Conservation (phyloP, 1,140 invertebrate genomes). For the Daktulosphaira vitifoliae region DNA sequence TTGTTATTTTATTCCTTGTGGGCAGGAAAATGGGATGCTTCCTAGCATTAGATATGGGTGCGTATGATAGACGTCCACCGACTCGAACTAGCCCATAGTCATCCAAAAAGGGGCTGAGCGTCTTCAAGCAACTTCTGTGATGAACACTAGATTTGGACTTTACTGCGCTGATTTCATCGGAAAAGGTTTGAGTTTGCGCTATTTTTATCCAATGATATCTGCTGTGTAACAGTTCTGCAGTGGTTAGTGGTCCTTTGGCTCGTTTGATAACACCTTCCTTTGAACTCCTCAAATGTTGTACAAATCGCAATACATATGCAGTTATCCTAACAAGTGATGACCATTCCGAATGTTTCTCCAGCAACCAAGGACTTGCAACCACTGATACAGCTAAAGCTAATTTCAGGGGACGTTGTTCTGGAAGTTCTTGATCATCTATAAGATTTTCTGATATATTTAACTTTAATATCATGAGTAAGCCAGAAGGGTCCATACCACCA, state of each 20-base stretch:
- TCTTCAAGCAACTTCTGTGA: neutral
- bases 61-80: neutral
- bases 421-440: neutral
- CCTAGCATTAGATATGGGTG: neutral
- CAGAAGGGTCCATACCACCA: slow-evolving; percentile 43
- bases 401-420: neutral
- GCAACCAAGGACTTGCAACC: no score
- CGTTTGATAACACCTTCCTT: neutral
- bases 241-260: neutral
- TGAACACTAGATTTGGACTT: neutral
- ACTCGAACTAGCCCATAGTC: neutral
- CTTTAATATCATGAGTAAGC: neutral
- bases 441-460: neutral
- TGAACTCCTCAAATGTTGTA: neutral
- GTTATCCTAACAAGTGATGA: no score
- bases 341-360: no score
- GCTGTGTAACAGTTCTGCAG: neutral
- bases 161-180: neutral
- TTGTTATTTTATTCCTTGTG: neutral
- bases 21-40: neutral
- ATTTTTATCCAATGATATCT: neutral
- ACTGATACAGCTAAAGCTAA: neutral
- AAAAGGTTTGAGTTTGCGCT: neutral
- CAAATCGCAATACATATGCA: neutral
- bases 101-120: neutral